These are phyloP conservation scores for Hypomecis punctinalis DNA, from an alignment of 2,888 invertebrate genomes.

Conservation along the genomic window DNA sequence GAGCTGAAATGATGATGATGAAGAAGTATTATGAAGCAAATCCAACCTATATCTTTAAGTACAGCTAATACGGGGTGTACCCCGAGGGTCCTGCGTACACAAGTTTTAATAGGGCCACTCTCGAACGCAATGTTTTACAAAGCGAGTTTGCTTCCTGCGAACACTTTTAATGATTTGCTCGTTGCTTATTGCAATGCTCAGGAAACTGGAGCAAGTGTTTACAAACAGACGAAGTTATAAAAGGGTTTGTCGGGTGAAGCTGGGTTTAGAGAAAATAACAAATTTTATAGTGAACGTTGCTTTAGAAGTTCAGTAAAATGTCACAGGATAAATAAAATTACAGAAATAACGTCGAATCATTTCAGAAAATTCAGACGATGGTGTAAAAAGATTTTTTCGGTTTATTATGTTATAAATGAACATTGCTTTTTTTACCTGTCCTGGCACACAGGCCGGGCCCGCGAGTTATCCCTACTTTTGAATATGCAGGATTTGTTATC, in stretches of 20 bases:
- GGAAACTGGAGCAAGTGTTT: conserved; percentile 19
- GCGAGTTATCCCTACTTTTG: no score
- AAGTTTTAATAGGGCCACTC: conserved; percentile 57
- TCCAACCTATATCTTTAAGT: background rate
- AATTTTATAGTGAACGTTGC: background rate
- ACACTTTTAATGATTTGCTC: conserved; percentile 48
- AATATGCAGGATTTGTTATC: no score
- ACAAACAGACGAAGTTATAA: conserved; percentile 28
- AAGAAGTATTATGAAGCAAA: background rate
- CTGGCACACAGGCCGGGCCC: no score
- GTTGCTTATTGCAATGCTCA: conserved; percentile 33
- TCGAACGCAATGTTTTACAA: conserved; percentile 50
- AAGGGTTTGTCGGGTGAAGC: conserved; percentile 7
- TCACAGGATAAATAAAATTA: no score
- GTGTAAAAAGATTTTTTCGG: no score
- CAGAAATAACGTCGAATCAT: no score
- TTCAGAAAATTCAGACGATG: no score
- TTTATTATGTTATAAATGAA: no score
- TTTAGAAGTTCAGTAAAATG: no score
- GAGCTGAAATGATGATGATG: background rate
- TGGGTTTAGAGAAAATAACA: conserved; percentile 4
- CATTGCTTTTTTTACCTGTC: no score
- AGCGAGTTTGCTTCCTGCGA: conserved; percentile 45
- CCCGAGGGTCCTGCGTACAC: conserved; percentile 9
- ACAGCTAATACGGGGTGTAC: background rate